These are phyloP conservation scores for Parus major DNA, from an alignment of 2,113 vertebrate genomes.

Conservation along the genomic window DNA sequence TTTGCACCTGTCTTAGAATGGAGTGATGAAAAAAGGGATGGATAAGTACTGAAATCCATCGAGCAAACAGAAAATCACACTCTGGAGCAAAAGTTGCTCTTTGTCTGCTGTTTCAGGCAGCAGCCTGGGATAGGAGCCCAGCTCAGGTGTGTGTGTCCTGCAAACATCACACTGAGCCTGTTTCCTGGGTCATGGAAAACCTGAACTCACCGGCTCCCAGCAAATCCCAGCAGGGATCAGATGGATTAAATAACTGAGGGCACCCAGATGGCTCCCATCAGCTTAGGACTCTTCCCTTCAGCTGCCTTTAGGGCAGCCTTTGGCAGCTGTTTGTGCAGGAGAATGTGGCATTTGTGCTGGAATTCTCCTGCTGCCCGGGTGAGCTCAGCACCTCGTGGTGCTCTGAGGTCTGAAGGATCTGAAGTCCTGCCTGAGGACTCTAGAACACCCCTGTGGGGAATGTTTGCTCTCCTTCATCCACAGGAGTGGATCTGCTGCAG, in stretches of 20 bases:
- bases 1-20: not conserved
- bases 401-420: not conserved
- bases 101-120: not conserved
- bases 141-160: not conserved
- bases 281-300: not conserved
- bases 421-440: not conserved
- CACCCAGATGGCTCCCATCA: not conserved
- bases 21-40: not conserved
- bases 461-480: not conserved
- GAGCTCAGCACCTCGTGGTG: not conserved
- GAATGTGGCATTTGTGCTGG: not conserved
- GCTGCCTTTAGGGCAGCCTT: not conserved
- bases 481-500: not conserved
- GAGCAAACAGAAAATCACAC: conserved; percentile 29
- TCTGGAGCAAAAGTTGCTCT: not conserved
- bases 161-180: not conserved
- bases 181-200: not conserved
- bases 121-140: not conserved
- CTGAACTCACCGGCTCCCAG: too few species aligned
- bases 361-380: not conserved
- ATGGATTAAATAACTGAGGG: not conserved
- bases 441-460: rapidly evolving
- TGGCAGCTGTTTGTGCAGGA: not conserved
- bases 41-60: not conserved
- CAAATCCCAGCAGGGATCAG: not conserved